Percentiles rank a stretch among this genome's conserved stretches.
Conservation (phyloP, 1,140 invertebrate species). For the Spodoptera frugiperda region DNA sequence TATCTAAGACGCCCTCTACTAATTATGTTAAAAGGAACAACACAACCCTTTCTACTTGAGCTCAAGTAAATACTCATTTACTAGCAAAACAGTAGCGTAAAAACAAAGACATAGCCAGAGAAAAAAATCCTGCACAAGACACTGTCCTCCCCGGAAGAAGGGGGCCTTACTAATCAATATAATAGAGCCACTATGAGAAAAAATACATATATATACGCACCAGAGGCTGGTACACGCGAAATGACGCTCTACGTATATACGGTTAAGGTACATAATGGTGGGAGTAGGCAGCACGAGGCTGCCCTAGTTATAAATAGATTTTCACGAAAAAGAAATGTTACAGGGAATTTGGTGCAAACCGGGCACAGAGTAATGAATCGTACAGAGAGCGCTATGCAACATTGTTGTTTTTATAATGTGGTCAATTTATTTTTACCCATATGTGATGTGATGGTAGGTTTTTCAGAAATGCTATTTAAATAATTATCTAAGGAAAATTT, state of each 20-base stretch:
- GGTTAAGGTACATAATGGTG: constrained; percentile 51
- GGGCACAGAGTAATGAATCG: constrained; percentile 64
- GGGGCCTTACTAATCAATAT: constrained; percentile 83
- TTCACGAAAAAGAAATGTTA: constrained; percentile 86
- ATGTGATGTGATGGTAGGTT: not conserved
- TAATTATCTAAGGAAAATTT: too few species aligned
- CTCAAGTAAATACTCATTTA: constrained; percentile 40
- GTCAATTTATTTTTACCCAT: not conserved
- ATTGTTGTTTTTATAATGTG: constrained; percentile 15
- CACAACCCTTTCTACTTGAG: constrained; percentile 37
- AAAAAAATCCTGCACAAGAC: constrained; percentile 74
- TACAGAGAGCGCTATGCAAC: constrained; percentile 38
- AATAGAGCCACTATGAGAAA: constrained; percentile 85
- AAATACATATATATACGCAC: constrained; percentile 70
- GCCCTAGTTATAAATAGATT: constrained; percentile 86
- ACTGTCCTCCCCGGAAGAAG: constrained; percentile 72
- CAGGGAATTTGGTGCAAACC: constrained; percentile 84
- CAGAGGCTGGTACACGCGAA: constrained; percentile 49
- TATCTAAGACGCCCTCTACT: not conserved
- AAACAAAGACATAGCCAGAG: constrained; percentile 74
- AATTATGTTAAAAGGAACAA: constrained; percentile 38
- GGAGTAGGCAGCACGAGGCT: constrained; percentile 62
- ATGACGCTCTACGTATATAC: constrained; percentile 58
- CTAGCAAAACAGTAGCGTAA: constrained; percentile 51
- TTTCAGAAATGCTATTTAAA: too few species aligned